These are phyloP conservation scores for Falco novaeseelandiae DNA, from an alignment of 2,797 vertebrate species.

Conservation along the genomic window DNA sequence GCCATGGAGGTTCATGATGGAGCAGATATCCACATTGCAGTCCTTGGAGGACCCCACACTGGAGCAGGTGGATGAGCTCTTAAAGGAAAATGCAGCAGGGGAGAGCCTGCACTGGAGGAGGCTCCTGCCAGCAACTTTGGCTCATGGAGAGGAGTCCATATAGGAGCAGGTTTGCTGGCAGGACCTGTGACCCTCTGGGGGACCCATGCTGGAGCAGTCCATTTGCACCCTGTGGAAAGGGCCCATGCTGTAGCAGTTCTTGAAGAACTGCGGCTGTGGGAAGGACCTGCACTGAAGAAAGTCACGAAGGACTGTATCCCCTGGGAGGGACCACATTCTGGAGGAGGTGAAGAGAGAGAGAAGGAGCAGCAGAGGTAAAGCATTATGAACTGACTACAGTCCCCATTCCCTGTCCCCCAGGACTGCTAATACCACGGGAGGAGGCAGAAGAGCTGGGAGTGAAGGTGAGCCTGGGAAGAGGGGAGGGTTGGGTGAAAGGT, in stretches of 20 bases:
- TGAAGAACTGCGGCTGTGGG: background rate
- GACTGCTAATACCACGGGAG: background rate
- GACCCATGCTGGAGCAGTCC: fast-evolving
- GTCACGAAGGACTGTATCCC: background rate
- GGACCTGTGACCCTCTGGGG: fast-evolving
- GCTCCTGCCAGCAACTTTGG: background rate
- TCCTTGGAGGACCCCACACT: fast-evolving
- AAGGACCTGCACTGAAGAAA: background rate
- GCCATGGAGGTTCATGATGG: fast-evolving
- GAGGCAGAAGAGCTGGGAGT: background rate
- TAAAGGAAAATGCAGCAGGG: background rate
- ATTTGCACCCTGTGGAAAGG: background rate
- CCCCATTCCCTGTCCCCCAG: background rate
- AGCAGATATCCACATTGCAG: background rate
- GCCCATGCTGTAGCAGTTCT: background rate
- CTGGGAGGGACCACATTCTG: background rate
- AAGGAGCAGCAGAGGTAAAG: background rate
- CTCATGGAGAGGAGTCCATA: background rate
- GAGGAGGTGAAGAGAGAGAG: background rate
- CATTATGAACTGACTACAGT: background rate
- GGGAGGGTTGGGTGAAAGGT: background rate
- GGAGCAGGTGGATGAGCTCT: background rate
- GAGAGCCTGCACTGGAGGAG: background rate
- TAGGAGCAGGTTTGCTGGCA: background rate
- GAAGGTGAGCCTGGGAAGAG: background rate